Percentiles rank a stretch among this genome's conserved stretches.
Conservation (phyloP, 2,113 vertebrate genomes). For the Echinops telfairi region DNA sequence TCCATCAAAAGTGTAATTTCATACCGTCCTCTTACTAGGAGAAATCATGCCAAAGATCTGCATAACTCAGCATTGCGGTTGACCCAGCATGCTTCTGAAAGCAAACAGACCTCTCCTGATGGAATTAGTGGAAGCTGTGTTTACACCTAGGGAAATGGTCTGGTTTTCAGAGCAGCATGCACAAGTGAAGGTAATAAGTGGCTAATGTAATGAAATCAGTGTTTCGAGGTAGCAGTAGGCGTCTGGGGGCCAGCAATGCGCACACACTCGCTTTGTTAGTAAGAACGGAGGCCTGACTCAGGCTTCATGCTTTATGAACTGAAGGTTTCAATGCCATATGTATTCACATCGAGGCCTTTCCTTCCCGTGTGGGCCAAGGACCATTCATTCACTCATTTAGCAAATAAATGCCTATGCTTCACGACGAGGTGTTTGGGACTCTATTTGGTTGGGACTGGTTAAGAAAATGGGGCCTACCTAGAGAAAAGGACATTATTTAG, state of each 20-base stretch:
- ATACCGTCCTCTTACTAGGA: neutral
- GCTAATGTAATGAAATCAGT: conserved; percentile 10
- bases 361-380: neutral
- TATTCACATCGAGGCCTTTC: neutral
- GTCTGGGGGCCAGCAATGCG: neutral
- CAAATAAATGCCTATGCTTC: neutral
- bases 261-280: conserved; percentile 6
- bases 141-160: conserved; percentile 12
- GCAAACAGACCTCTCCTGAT: neutral
- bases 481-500: conserved; percentile 51
- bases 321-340: neutral
- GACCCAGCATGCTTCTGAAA: neutral
- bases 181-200: neutral
- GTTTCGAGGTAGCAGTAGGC: neutral
- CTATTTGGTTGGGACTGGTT: neutral
- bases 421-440: neutral
- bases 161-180: conserved; percentile 6
- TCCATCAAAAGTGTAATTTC: neutral
- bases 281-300: neutral
- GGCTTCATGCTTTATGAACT: conserved; percentile 9
- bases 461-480: neutral
- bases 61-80: neutral
- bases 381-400: neutral
- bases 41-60: neutral
- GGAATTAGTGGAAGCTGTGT: neutral